Evolutionary conservation across 2,113 vertebrate genomes (phyloP), one percentile per base, ranked within the genome.

Genomic region (Oceanites oceanicus): DNA sequence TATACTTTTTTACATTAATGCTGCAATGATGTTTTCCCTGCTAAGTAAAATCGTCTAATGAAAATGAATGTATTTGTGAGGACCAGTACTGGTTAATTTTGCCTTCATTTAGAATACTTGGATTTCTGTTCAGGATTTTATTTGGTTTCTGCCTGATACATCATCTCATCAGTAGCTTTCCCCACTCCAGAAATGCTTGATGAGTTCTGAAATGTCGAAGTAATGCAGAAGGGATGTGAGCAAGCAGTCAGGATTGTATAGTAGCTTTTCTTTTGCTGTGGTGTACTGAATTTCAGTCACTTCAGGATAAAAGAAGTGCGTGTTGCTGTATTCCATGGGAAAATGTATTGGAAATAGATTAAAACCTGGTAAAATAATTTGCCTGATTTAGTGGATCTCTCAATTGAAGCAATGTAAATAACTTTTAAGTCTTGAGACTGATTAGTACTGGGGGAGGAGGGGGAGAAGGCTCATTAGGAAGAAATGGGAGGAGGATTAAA

Each of bases 401-500:
- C 77, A 92, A 4, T 5, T 49, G 84, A 94, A 85, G 58, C 58
- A 90, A 50, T 70, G 77, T 42, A 91, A 91, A 79, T 94, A 85
- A 79, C 58, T 92, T 94, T 49, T 65, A 53, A 94, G 73, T 81
- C 92, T 61, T 91, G 84, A 53, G 83, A 75, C 62, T 66, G 89
- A 92, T 85, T 94, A 79, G 80, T 53, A 55, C 23, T 5, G 15
- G 45, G 29, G 38, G 63, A 55, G 21, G 49, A 42, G 67, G 14
- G 20, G 32, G 38, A 36, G 85, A 80, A 96, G 72, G 75, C 82
- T 91, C 86, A 63, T 93, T 71, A 93, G 78, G 66, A 95, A 94
- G 90, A 93, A 93, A 88, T 32, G 21, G 85, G 82, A 94, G 86
- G 88, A 92, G 84, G 94, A 96, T 96, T 97, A 97, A 88, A 72